Evolutionary conservation across 2,888 invertebrate genomes (phyloP).

Genomic region (Acrocyrtus sp.): DNA sequence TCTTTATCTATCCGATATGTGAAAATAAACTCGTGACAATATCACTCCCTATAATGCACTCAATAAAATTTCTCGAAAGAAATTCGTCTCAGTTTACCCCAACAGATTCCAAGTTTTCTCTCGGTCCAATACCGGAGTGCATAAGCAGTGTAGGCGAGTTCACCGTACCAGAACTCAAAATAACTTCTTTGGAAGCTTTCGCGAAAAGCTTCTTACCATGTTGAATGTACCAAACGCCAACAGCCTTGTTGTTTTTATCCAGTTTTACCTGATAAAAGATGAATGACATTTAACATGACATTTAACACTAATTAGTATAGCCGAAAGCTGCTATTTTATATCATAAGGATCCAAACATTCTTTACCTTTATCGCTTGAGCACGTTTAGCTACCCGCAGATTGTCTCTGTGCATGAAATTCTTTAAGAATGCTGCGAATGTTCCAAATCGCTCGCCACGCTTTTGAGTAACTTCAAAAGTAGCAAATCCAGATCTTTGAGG

Average conservation of each 20-base stretch:
- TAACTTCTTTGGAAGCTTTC: conserved; percentile 61
- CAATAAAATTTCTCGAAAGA: neutral
- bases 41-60: no score
- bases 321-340: no score
- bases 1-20: conserved; percentile 45
- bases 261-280: conserved; percentile 33
- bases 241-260: conserved; percentile 65
- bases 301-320: no score
- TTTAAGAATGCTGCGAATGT: conserved; percentile 56
- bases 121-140: conserved; percentile 51
- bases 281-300: no score
- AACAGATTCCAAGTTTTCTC: conserved; percentile 70
- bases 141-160: conserved; percentile 47
- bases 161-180: conserved; percentile 50
- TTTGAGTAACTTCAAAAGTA: conserved; percentile 41
- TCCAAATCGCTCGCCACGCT: conserved; percentile 48
- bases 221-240: conserved; percentile 59
- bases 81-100: conserved; percentile 71
- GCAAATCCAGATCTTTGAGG: conserved; percentile 52
- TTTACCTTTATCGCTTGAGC: conserved; percentile 78
- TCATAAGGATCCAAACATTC: no score
- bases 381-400: conserved; percentile 85
- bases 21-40: no score
- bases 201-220: conserved; percentile 57
- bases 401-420: conserved; percentile 76